Evolutionary conservation across 2,888 invertebrate genomes (phyloP).

Genomic region (Ochropleura plecta): DNA sequence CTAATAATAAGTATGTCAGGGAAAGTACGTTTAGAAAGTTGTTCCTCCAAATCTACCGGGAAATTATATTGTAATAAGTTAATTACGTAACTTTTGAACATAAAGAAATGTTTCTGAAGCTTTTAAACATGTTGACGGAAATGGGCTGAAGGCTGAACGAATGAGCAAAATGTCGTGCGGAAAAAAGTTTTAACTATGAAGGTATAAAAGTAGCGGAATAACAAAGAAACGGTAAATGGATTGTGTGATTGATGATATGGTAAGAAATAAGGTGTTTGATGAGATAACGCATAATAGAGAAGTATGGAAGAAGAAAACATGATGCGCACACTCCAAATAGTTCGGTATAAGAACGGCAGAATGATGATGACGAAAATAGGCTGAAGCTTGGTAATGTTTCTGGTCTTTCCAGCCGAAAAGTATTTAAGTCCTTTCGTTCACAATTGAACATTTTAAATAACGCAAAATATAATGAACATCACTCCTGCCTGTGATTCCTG

Average conservation of each 20-base stretch:
- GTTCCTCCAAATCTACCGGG: conserved; percentile 5
- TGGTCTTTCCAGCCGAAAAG: neutral
- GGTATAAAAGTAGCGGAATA: no score
- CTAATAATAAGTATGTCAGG: conserved; percentile 48
- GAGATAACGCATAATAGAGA: no score
- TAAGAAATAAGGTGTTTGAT: no score
- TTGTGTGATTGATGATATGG: no score
- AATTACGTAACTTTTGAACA: neutral
- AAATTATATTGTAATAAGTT: neutral
- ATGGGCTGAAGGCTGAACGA: neutral
- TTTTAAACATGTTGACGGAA: neutral
- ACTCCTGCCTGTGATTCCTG: neutral
- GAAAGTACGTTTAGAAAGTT: conserved; percentile 31
- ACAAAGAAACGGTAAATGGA: no score
- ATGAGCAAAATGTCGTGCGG: no score
- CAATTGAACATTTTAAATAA: neutral
- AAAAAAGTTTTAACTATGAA: no score
- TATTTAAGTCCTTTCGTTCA: conserved; percentile 25
- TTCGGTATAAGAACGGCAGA: no score
- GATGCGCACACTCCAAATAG: no score
- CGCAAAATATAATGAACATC: neutral
- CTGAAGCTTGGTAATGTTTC: neutral
- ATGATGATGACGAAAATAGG: neutral
- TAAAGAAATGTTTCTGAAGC: neutral
- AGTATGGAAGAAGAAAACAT: no score